Conservation (phyloP, 2,113 vertebrate genomes). For the Grus americana region DNA sequence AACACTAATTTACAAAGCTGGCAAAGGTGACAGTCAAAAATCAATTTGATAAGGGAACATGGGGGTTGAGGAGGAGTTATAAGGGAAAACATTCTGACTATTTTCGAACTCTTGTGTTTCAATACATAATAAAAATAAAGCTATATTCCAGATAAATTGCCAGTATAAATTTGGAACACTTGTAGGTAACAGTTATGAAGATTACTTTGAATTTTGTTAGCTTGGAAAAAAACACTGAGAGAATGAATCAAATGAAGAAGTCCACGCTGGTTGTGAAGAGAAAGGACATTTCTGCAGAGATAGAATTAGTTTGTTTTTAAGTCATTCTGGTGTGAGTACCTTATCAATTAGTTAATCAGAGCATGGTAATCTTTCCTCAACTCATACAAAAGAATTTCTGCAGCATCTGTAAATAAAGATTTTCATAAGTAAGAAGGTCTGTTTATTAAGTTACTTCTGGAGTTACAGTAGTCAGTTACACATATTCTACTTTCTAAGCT, state of each 20-base stretch:
- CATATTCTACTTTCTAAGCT: constrained; percentile 6
- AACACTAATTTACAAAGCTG: constrained; percentile 23
- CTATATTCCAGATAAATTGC: constrained; percentile 20
- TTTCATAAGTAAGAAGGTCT: not conserved
- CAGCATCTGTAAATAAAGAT: constrained; percentile 25
- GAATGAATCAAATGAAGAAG: not conserved
- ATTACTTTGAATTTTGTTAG: not conserved
- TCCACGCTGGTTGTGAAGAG: not conserved
- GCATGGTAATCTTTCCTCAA: not conserved
- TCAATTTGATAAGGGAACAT: not conserved
- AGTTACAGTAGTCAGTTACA: not conserved
- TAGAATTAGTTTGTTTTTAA: not conserved
- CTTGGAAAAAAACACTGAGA: not conserved
- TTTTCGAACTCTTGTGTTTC: constrained; percentile 47
- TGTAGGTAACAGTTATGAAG: constrained; percentile 8
- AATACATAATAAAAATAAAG: constrained; percentile 23
- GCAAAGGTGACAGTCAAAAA: constrained; percentile 37
- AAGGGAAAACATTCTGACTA: not conserved
- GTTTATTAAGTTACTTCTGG: not conserved
- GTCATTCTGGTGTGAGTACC: not conserved
- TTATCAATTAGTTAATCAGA: not conserved
- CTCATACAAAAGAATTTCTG: not conserved
- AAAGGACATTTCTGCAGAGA: not conserved
- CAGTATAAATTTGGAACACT: not conserved
- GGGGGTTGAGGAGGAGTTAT: not conserved